Conservation (phyloP, 2,113 vertebrate species). For the Pteropus alecto region DNA sequence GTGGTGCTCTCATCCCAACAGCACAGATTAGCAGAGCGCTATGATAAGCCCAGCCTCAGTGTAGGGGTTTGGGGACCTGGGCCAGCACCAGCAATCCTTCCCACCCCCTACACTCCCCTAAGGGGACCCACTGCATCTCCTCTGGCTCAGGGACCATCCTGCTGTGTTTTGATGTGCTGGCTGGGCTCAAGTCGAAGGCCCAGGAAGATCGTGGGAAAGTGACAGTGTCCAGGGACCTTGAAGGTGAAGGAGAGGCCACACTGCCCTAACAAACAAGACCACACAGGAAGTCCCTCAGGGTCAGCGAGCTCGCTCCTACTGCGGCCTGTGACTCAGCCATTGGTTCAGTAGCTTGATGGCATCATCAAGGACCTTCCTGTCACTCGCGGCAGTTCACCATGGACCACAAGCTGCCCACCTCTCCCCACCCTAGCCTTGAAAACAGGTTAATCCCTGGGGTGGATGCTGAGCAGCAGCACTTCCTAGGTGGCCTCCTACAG, state of each 20-base stretch:
- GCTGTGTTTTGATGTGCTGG: not conserved
- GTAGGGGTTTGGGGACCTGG: not conserved
- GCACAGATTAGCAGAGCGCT: not conserved
- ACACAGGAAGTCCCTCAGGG: not conserved
- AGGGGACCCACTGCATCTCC: not conserved
- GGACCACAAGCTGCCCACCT: not conserved
- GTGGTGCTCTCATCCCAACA: not conserved
- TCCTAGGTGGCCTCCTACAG: too few relatives aligned
- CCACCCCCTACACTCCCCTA: too few relatives aligned
- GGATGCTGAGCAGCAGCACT: not conserved
- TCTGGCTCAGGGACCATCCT: not conserved
- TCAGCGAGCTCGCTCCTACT: not conserved
- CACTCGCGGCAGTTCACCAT: not conserved
- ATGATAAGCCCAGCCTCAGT: not conserved
- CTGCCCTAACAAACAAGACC: not conserved
- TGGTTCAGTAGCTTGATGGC: too few relatives aligned
- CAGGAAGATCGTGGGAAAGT: not conserved
- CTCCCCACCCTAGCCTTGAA: not conserved
- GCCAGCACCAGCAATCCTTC: too few relatives aligned
- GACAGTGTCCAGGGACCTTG: not conserved
- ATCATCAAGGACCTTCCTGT: not conserved
- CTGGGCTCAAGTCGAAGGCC: not conserved
- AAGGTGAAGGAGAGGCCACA: not conserved
- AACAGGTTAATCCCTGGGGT: not conserved
- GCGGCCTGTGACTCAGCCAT: not conserved